A percentile compares a stretch with the other conserved stretches of the same genome.
Evolutionary conservation across 1,140 invertebrate species (phyloP).

Genomic region (Drosophila carrolli): DNA sequence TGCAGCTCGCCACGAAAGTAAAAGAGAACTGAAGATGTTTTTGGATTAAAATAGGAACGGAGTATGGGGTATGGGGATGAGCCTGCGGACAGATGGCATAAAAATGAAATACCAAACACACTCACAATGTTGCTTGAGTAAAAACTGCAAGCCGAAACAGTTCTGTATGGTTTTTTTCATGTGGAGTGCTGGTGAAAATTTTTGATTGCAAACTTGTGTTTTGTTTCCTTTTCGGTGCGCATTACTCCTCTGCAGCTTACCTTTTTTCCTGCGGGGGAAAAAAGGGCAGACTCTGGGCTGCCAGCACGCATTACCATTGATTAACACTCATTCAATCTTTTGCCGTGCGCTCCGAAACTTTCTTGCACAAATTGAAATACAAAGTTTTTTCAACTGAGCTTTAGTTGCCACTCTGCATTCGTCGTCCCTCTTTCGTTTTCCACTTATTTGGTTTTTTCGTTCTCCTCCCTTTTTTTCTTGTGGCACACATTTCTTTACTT

Average conservation of each 20-base stretch:
- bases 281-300: slow-evolving; percentile 19
- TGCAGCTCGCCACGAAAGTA: not conserved
- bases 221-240: slow-evolving; percentile 40
- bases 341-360: slow-evolving; percentile 63
- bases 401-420: slow-evolving; percentile 50
- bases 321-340: slow-evolving; percentile 76
- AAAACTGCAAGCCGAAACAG: slow-evolving; percentile 5
- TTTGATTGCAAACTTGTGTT: slow-evolving; percentile 79
- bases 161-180: slow-evolving; percentile 15
- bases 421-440: slow-evolving; percentile 46
- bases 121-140: slow-evolving; percentile 22
- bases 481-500: slow-evolving; percentile 64
- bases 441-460: slow-evolving; percentile 61
- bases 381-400: slow-evolving; percentile 71
- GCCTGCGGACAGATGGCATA: slow-evolving; percentile 32
- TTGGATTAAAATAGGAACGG: not conserved
- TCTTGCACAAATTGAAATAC: slow-evolving; percentile 80
- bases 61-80: not conserved
- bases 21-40: slow-evolving; percentile 6
- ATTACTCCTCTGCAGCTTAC: slow-evolving; percentile 49
- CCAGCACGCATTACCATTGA: slow-evolving; percentile 78
- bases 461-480: slow-evolving; percentile 1
- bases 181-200: slow-evolving; percentile 43
- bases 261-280: slow-evolving; percentile 13
- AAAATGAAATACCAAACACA: slow-evolving; percentile 7